Evolutionary conservation across 2,888 invertebrate species (phyloP), one percentile per base, ranked within the genome.

Genomic region (Athetis lepigone): DNA sequence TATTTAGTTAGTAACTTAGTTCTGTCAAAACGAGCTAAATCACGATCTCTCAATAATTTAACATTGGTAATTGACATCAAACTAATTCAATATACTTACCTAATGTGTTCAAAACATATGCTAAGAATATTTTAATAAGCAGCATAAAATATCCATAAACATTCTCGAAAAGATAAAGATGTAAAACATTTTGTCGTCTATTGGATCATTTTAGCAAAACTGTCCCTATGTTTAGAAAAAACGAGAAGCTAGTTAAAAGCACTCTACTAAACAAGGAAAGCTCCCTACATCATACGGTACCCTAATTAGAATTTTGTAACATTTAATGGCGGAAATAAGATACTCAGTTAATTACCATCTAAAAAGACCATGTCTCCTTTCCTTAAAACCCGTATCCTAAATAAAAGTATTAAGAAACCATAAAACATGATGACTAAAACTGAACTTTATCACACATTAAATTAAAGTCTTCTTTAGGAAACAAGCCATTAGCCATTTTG

Each of bases 391-490:
- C 27, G 21, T 27, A 49, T 59, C 29, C 58, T 52, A 54, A 50
- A 54, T 43, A 6, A 40, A 47, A 50, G 36, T 55, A 63, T 57
- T 37, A 21, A 25, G 9, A 65, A 57, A 33, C 33, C 1, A 60
- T 57, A 23, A 62, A 70, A 60, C 43, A 40, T 43, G 45, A 19
- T 19, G 36, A 19, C 46, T 25, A 56, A 54, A 52, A 18, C 8
- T 0, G 19, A 43, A 43, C 8, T 42, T 40, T 40, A 16, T 39
- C 6, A 43, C 37, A 60, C 60, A 78, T 67, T 50, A 69, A 68
- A 72, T 77, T 67, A 76, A 55, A 63, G 16, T 47, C 68, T 70
- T 57, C 49, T 72, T 81, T 70, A 73, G 74, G 77, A 76, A 76
- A 76, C 56, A 58, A 63, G 64, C 64, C 57, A 69, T 79, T 75